Conservation (phyloP, 2,113 vertebrate species). For the Hemichromis elongatus region DNA sequence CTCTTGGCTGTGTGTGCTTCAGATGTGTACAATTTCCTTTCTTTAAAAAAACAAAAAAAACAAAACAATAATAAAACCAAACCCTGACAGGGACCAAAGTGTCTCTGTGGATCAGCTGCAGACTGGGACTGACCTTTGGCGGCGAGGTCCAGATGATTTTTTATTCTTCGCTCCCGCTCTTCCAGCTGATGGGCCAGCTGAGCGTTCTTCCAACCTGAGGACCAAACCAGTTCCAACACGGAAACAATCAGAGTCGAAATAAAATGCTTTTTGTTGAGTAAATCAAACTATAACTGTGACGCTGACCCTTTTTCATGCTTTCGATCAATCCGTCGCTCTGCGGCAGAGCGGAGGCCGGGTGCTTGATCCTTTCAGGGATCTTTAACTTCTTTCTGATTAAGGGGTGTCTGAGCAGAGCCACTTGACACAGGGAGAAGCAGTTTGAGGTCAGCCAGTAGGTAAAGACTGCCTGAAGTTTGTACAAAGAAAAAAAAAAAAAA, state of each 20-base stretch:
- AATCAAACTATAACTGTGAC: not conserved
- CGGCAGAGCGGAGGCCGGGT: slow-evolving; percentile 57
- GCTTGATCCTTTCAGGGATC: slow-evolving; percentile 76
- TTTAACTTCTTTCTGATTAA: slow-evolving; percentile 66
- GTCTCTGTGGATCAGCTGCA: not conserved
- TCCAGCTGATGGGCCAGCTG: slow-evolving; percentile 76
- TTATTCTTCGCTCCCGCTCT: slow-evolving; percentile 79
- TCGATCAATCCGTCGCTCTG: slow-evolving; percentile 72
- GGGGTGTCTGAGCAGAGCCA: slow-evolving; percentile 77
- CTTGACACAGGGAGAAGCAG: slow-evolving; percentile 81
- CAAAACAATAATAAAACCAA: too few species aligned
- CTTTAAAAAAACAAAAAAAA: too few species aligned
- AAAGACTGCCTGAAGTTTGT: slow-evolving; percentile 77
- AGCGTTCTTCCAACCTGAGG: slow-evolving; percentile 83
- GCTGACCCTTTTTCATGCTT: slow-evolving; percentile 76
- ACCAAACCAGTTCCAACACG: not conserved
- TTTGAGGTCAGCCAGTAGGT: slow-evolving; percentile 91
- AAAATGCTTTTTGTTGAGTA: not conserved
- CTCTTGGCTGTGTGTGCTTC: rapidly evolving
- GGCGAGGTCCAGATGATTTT: slow-evolving; percentile 79
- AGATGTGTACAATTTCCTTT: not conserved
- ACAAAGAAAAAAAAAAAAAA: not conserved
- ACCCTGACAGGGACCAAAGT: rapidly evolving
- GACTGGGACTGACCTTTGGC: slow-evolving; percentile 72
- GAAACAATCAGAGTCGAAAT: not conserved